These are phyloP conservation scores for Ooceraea biroi DNA, from an alignment of 1,140 invertebrate genomes.

Conservation along the genomic window DNA sequence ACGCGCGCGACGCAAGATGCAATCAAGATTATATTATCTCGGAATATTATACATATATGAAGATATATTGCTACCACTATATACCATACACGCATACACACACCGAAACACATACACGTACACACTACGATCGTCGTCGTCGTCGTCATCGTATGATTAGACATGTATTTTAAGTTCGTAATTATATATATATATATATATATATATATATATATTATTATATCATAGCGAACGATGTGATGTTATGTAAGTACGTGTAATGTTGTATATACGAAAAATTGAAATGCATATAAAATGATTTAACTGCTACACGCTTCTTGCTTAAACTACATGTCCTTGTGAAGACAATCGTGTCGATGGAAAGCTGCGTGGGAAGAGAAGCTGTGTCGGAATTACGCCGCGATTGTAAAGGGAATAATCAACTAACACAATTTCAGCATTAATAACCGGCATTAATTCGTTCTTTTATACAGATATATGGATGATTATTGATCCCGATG, in stretches of 20 bases:
- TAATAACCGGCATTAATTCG: slow-evolving; percentile 19
- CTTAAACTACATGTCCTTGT: slow-evolving; percentile 14
- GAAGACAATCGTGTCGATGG: neutral
- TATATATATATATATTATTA: too few species aligned
- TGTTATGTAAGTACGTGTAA: slow-evolving; percentile 85
- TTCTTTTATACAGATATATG: slow-evolving; percentile 14
- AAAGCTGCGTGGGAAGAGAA: slow-evolving; percentile 17
- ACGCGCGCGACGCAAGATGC: slow-evolving; percentile 17
- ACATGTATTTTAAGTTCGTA: slow-evolving; percentile 74
- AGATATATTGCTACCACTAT: slow-evolving; percentile 26
- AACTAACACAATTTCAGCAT: slow-evolving; percentile 19
- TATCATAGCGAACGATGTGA: slow-evolving; percentile 85
- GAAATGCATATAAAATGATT: slow-evolving; percentile 79
- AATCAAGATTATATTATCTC: slow-evolving; percentile 60
- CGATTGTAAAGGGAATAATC: slow-evolving; percentile 25
- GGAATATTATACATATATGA: slow-evolving; percentile 42
- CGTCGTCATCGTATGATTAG: slow-evolving; percentile 26
- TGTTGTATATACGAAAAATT: slow-evolving; percentile 83
- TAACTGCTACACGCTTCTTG: slow-evolving; percentile 49
- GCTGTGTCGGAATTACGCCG: slow-evolving; percentile 4
- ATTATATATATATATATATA: slow-evolving; percentile 65
- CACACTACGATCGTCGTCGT: slow-evolving; percentile 32
- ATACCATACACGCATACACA: neutral
- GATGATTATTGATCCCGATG: slow-evolving; percentile 33
- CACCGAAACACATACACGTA: neutral